Base-by-base conservation (phyloP, 2,888 invertebrate species). In the Mycogona germanica region DNA sequence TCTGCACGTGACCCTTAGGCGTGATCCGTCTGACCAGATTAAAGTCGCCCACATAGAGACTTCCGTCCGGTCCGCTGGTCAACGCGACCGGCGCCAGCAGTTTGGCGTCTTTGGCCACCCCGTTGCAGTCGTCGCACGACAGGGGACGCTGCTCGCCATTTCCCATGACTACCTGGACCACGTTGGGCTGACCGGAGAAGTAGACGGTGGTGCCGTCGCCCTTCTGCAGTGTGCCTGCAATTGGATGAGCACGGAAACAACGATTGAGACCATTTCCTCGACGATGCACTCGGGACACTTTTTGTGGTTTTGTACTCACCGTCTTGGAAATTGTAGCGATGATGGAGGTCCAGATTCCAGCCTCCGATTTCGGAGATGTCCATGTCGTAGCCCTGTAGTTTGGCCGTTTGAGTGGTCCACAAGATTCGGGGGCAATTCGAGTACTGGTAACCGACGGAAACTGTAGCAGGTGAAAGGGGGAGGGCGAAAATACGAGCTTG, bases 321-420 rank as follows among this genome's bases (percentile, higher is more conserved):
- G 75, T 96, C 95, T 66, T 96, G 92, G 78, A 91, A 92, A 70
- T 98, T 97, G 70, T 96, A 95, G 62, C 95, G 79, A 67, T 97
- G 96, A 73, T 97, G 96, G 59, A 96, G 91, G 68, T 97, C 92
- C 62, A 98, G 75, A 70, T 96, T 95, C 96, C 96, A 97, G 14
- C 92, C 93, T 1, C 95, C 96, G 37, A 95, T 87, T 71, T 93
- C 93, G 0, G 93, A 93, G 47, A 95, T 93, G 57, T 87, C 87
- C 86, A 96, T 89, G 66, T 95, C 93, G 66, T 91, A 92, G 0
- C 96, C 97, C 64, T 89, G 89, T 44, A 98, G 72, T 62, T 91
- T 92, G 0, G 93, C 92, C 1, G 92, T 91, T 68, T 93, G 89
- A 25, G 87, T 87, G 65, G 92, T 89, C 97, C 97, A 98, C 63